A percentile compares a stretch with the other conserved stretches of the same genome.
Evolutionary conservation across 2,888 invertebrate genomes (phyloP).

Genomic region (Notodonta ziczac): DNA sequence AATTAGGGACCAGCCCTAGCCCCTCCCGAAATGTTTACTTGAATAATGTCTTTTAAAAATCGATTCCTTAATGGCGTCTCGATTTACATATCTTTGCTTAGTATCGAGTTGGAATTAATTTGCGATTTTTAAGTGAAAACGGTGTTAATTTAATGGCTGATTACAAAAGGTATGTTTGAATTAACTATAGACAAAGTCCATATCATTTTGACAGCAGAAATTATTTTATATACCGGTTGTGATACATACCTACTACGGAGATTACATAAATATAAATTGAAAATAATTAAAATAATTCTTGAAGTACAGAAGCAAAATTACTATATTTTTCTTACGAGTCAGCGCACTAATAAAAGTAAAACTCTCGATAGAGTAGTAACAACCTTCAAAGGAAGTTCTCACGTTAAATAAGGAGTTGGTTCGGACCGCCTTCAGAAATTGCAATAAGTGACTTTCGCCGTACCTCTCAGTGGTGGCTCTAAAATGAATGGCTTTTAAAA

Average conservation of each 20-base stretch:
- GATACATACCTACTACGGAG: no score
- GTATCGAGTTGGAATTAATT: constrained; percentile 36
- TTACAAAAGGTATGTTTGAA: no score
- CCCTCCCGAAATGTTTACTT: constrained; percentile 54
- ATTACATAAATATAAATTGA: no score
- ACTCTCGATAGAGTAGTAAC: not conserved
- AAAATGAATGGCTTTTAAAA: constrained; percentile 46
- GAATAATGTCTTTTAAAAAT: constrained; percentile 67
- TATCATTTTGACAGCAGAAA: no score
- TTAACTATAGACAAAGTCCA: no score
- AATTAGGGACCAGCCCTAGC: constrained; percentile 53
- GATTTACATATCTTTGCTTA: constrained; percentile 51
- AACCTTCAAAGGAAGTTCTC: not conserved
- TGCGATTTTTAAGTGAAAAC: not conserved
- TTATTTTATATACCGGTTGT: no score
- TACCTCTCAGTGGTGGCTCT: constrained; percentile 33
- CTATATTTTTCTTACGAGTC: no score
- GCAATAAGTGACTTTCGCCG: constrained; percentile 34
- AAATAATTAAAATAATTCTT: no score
- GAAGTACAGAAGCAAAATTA: no score
- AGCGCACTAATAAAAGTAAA: not conserved
- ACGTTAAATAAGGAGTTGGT: constrained; percentile 13
- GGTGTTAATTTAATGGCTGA: not conserved
- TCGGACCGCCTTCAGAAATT: constrained; percentile 39
- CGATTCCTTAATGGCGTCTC: constrained; percentile 51